Conservation (phyloP, 2,113 vertebrate species). For the Platysteira castanea region DNA sequence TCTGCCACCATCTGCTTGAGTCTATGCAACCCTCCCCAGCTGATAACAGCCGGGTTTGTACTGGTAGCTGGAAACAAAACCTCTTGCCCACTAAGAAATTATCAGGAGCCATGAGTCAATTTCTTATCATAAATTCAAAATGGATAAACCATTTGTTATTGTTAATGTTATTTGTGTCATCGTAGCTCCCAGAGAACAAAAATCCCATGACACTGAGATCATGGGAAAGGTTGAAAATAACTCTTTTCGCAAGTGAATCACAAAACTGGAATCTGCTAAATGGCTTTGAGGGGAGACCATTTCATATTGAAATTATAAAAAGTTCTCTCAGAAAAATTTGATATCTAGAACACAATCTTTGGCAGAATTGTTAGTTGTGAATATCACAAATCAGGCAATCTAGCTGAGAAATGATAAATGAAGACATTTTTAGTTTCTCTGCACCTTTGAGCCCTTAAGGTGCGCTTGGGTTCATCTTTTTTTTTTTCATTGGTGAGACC, state of each 20-base stretch:
- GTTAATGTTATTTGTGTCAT: not conserved
- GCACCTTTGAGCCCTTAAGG: not conserved
- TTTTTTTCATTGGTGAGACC: not conserved
- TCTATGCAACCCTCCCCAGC: not conserved
- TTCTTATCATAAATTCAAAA: not conserved
- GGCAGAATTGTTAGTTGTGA: not conserved
- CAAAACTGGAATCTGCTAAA: slow-evolving; percentile 54
- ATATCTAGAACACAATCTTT: not conserved
- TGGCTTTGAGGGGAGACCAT: not conserved
- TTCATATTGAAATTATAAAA: not conserved
- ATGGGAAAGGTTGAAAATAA: slow-evolving; percentile 70
- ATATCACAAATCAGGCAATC: not conserved
- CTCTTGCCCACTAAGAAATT: not conserved
- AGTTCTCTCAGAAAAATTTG: not conserved
- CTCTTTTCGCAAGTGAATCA: slow-evolving; percentile 60
- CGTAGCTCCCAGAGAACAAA: slow-evolving; percentile 1
- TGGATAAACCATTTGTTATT: not conserved
- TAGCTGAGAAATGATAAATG: not conserved
- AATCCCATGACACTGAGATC: slow-evolving; percentile 66
- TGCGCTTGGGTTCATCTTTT: not conserved
- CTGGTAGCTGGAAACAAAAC: not conserved
- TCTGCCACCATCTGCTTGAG: not conserved
- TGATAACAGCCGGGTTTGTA: not conserved
- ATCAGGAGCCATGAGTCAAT: not conserved
- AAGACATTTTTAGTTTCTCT: not conserved